Evolutionary conservation across 2,888 invertebrate genomes (phyloP).

Genomic region (Phorcus lineatus): DNA sequence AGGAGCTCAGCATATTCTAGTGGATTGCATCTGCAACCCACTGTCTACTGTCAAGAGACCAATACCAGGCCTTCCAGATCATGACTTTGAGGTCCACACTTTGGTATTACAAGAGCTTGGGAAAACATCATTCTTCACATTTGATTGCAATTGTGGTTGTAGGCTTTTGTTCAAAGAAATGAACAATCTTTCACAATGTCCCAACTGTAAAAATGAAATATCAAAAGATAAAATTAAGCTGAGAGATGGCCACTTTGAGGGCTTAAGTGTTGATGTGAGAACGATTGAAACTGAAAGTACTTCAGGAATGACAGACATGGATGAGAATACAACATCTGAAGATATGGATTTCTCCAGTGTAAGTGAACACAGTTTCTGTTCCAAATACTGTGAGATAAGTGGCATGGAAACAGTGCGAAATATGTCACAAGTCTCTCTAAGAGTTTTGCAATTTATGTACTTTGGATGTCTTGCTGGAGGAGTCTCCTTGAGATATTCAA

Average conservation of each 20-base stretch:
- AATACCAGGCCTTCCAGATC: background rate
- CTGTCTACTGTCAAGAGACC: background rate
- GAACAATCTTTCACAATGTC: background rate
- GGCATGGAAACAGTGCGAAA: background rate
- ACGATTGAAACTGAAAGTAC: too few relatives aligned
- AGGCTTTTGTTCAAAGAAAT: background rate
- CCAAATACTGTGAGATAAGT: background rate
- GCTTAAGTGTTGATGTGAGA: too few relatives aligned
- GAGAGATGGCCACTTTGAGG: too few relatives aligned
- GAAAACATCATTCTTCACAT: background rate
- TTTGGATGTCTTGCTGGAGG: background rate
- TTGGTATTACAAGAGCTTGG: background rate
- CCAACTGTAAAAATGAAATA: background rate
- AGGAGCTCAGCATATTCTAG: background rate
- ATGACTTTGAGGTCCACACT: background rate
- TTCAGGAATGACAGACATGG: background rate
- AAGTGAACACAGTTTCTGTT: background rate
- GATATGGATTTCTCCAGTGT: background rate
- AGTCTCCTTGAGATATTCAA: background rate
- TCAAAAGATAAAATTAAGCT: background rate
- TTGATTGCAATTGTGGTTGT: background rate
- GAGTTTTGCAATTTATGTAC: background rate
- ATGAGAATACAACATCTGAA: background rate
- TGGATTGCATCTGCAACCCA: slow-evolving; percentile 1
- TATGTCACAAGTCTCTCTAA: background rate